These are phyloP conservation scores for Drosophila nasuta DNA, from an alignment of 1,140 invertebrate species.

Conservation along the genomic window DNA sequence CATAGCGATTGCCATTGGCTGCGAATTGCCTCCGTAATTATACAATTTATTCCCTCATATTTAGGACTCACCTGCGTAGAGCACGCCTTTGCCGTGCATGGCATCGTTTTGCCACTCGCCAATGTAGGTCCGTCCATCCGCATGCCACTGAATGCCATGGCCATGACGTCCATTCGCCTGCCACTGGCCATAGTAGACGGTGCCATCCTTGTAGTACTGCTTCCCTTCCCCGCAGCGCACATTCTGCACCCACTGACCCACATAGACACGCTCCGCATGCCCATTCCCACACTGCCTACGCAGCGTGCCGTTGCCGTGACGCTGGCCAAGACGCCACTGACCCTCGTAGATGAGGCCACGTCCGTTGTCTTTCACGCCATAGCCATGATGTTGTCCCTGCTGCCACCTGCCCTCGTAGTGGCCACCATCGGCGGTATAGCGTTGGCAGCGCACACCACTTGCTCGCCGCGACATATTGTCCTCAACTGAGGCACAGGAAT, in stretches of 20 bases:
- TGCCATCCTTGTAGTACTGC: conserved; percentile 69
- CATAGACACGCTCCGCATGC: conserved; percentile 75
- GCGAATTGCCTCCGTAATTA: not conserved
- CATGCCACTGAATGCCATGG: conserved; percentile 87
- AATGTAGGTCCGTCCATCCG: conserved; percentile 86
- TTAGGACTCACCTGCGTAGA: conserved; percentile 64
- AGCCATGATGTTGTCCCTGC: conserved; percentile 55
- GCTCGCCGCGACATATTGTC: conserved; percentile 53
- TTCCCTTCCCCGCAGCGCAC: conserved; percentile 85
- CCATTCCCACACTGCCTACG: conserved; percentile 26
- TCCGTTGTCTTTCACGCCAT: conserved; percentile 39
- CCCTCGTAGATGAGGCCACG: conserved; percentile 86
- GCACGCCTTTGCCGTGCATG: conserved; percentile 84
- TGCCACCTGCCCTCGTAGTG: conserved; percentile 60
- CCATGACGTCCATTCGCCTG: conserved; percentile 86
- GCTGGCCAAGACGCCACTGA: conserved; percentile 85
- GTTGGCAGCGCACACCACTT: conserved; percentile 51
- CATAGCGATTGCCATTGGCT: conserved; percentile 87
- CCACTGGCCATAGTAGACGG: conserved; percentile 85
- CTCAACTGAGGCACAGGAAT: conserved; percentile 39
- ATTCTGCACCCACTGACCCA: conserved; percentile 86
- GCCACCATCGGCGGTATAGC: conserved; percentile 57
- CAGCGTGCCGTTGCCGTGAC: conserved; percentile 85
- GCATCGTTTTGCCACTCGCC: conserved; percentile 85
- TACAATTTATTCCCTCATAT: not conserved